Conservation (phyloP, 2,888 invertebrate species). For the Polydesmus complanatus region DNA sequence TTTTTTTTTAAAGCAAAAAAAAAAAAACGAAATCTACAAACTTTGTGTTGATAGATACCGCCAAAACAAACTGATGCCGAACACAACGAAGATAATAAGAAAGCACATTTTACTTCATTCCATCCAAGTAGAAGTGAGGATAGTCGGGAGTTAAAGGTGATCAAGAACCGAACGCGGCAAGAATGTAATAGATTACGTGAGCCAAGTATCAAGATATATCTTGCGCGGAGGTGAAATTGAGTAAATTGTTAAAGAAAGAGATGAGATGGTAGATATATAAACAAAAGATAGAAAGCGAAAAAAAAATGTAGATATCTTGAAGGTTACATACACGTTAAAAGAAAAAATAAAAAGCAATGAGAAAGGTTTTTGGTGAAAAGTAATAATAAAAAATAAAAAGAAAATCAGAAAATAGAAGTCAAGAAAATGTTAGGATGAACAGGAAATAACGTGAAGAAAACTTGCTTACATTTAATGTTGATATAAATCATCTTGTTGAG, state of each 20-base stretch:
- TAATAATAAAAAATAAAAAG: neutral
- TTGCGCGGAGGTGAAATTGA: neutral
- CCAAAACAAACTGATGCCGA: too few species aligned
- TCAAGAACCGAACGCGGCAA: neutral
- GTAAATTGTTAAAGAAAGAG: neutral
- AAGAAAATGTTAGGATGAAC: neutral
- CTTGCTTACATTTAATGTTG: conserved; percentile 67
- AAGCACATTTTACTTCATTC: neutral
- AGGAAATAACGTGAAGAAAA: neutral
- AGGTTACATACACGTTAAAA: neutral
- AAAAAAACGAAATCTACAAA: too few species aligned
- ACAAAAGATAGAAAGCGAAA: neutral
- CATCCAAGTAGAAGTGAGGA: neutral
- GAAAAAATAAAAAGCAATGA: neutral
- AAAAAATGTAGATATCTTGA: neutral
- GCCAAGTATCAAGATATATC: neutral
- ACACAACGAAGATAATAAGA: neutral
- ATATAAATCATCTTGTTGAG: conserved; percentile 85
- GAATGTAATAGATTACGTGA: neutral
- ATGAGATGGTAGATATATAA: neutral
- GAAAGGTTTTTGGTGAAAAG: neutral
- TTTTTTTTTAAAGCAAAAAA: too few species aligned
- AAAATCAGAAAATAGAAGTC: neutral
- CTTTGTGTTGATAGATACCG: too few species aligned
- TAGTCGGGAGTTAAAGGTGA: neutral